phyloP scores from a whole-genome alignment of 1,140 invertebrate genomes.

The Ceratosolen solmsi region DNA sequence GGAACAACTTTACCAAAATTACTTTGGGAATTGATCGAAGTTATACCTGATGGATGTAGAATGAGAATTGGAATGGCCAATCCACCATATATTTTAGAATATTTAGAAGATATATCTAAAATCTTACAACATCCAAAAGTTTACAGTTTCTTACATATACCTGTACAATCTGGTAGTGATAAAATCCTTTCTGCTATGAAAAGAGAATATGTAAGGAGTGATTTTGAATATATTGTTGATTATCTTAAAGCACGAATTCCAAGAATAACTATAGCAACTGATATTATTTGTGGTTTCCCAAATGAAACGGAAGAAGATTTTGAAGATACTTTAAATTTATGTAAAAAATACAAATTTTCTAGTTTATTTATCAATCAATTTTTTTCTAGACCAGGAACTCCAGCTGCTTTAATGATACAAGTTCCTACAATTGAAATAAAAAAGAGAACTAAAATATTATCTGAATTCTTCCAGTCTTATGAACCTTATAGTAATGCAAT shows the following conservation, averaged over 20 bases:
- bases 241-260: slow-evolving; percentile 86
- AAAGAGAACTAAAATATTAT: slow-evolving; percentile 88
- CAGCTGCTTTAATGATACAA: slow-evolving; percentile 90
- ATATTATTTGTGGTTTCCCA: slow-evolving; percentile 99
- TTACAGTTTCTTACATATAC: slow-evolving; percentile 96
- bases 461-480: slow-evolving; percentile 94
- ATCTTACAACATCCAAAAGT: slow-evolving; percentile 92
- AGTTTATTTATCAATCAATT: slow-evolving; percentile 99
- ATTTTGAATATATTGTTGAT: slow-evolving; percentile 93
- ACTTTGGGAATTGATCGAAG: slow-evolving; percentile 88
- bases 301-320: slow-evolving; percentile 96
- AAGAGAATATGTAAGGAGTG: slow-evolving; percentile 90
- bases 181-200: slow-evolving; percentile 96
- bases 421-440: slow-evolving; percentile 91
- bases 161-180: slow-evolving; percentile 97
- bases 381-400: slow-evolving; percentile 95
- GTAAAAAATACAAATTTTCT: slow-evolving; percentile 92
- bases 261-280: slow-evolving; percentile 95
- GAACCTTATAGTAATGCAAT: slow-evolving; percentile 86
- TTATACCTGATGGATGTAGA: slow-evolving; percentile 93
- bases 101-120: slow-evolving; percentile 92
- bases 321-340: slow-evolving; percentile 88
- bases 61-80: slow-evolving; percentile 97
- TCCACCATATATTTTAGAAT: slow-evolving; percentile 97
- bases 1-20: slow-evolving; percentile 90